Evolutionary conservation across 2,113 vertebrate species (phyloP), one percentile per base, ranked within the genome.

Genomic region (Chamaea fasciata): DNA sequence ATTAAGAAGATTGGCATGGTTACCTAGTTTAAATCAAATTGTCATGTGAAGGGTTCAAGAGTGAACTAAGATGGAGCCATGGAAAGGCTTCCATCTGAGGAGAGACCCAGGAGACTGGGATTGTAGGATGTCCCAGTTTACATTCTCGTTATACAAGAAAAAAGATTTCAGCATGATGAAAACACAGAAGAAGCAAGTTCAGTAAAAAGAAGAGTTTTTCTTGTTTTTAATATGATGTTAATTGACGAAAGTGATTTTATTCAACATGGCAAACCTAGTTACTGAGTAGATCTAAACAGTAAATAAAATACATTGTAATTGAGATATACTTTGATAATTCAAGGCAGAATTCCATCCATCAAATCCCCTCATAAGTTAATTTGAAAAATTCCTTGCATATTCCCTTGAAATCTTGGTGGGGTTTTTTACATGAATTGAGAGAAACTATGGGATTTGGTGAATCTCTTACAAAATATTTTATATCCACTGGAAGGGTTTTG

Each of bases 11-110:
- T 86, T 94, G 89, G 88, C 87, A 83, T 86, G 68, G 86, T 84
- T 95, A 90, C 87, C 67, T 87, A 92, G 63, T 55, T 59, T 79
- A 70, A 71, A 91, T 88, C 83, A 83, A 93, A 84, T 78, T 83
- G 19, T 77, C 93, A 69, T 24, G 20, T 67, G 84, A 78, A 39
- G 59, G 94, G 70, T 90, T 83, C 77, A 95, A 85, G 63, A 17
- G 41, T 79, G 74, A 93, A 27, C 94, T 78, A 79, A 86, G 68
- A 84, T 2, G 71, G n/a, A 79, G 57, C 35, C 15, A 47, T 74
- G 57, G 88, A 82, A 92, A 91, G 23, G 33, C 9, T 94, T 90
- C 79, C 89, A 70, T 83, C 39, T 0, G 0, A 91, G 52, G 17
- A 93, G 63, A 47, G 50, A 59, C 27, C 24, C n/a, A 82, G 81